Evolutionary conservation across 2,888 invertebrate genomes (phyloP).

Genomic region (Standfussiana lucernea): DNA sequence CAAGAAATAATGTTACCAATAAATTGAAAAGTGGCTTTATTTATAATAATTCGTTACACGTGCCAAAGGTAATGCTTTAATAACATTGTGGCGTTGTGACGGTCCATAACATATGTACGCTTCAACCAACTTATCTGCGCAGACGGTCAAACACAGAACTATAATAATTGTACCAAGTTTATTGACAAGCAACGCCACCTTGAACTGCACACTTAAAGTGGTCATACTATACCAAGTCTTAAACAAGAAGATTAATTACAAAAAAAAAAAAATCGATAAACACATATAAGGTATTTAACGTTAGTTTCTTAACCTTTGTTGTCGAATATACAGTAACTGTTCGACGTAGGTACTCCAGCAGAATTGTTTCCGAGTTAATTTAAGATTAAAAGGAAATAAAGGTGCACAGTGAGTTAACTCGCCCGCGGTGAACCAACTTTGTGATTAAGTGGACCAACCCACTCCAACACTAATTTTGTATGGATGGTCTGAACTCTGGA

Average conservation of each 20-base stretch:
- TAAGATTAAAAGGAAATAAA: slow-evolving; percentile 78
- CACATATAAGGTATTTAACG: background rate
- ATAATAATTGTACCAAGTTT: background rate
- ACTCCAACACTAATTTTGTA: slow-evolving; percentile 63
- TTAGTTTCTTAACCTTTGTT: slow-evolving; percentile 50
- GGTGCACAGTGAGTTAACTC: slow-evolving; percentile 70
- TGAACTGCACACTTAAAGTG: background rate
- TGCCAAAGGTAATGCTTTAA: background rate
- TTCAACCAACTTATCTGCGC: background rate
- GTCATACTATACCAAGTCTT: background rate
- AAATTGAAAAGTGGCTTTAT: background rate
- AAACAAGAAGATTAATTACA: background rate
- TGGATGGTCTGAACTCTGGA: slow-evolving; percentile 63
- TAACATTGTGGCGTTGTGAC: background rate
- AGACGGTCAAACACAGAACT: background rate
- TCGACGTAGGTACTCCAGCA: slow-evolving; percentile 45
- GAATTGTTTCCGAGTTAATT: slow-evolving; percentile 75
- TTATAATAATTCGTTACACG: background rate
- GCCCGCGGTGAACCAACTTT: slow-evolving; percentile 72
- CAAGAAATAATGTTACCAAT: background rate
- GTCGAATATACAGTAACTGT: slow-evolving; percentile 63
- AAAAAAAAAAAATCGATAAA: background rate
- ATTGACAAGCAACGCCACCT: background rate
- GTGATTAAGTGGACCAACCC: slow-evolving; percentile 68
- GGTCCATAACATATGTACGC: background rate